Evolutionary conservation across 1,140 invertebrate species (phyloP), one percentile per base, ranked within the genome.

Genomic region (Ceratina japonica): DNA sequence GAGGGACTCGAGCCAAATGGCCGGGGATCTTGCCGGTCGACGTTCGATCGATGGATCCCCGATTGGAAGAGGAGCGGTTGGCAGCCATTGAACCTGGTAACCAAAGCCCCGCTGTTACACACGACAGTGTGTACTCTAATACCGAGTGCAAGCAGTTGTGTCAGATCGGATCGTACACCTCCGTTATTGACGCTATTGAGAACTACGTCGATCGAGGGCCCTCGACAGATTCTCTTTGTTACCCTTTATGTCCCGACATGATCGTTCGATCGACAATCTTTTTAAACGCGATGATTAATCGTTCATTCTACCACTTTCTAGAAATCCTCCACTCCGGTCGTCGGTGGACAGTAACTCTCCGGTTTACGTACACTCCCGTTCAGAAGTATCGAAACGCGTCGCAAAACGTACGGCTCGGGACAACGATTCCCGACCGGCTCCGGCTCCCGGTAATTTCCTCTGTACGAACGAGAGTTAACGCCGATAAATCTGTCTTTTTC

Each of bases 51-150:
- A 77, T 63, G 15, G 49, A 77, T 71, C 58, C 15, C n/a, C n/a
- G 75, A 70, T 51, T 56, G 54, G 16, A 5, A 1, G 8, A 69
- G 61, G 24, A 65, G 66, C 44, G n/a, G n/a, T n/a, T n/a, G n/a
- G n/a, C 52, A 63, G 20, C 56, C 27, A 64, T 78, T 64, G 27
- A 63, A 37, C 49, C 20, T 7, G 20, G 27, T 27, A 52, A 72
- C 75, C 61, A 64, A 72, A 72, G 69, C 75, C 75, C n/a, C 27
- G 18, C 16, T 72, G 51, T 78, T 78, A 78, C 27, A 78, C 75
- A 56, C 16, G 24, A 27, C 20, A 20, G 24, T n/a, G 51, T 63
- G 49, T 20, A 54, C 31, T 16, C 59, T 72, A 44, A 72, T 63
- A 64, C 49, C 75, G 37, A 71, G 31, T 62, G 27, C n/a, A 20